Conservation (phyloP, 2,888 invertebrate genomes). For the Epirrhoe tristata region DNA sequence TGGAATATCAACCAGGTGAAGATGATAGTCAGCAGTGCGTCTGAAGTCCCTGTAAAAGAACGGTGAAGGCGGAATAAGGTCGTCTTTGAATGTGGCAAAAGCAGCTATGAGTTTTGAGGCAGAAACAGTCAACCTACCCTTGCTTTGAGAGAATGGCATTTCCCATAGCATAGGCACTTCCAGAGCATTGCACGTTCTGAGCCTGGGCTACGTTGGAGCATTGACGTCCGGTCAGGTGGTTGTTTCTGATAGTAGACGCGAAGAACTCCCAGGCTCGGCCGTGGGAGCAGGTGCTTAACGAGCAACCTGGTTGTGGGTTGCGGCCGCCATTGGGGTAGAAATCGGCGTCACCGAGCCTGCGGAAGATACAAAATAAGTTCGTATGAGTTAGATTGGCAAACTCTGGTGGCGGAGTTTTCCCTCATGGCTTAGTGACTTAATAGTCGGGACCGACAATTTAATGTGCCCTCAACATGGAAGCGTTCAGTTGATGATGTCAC, state of each 20-base stretch:
- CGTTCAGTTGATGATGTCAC: too few relatives aligned
- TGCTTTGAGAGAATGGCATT: conserved; percentile 58
- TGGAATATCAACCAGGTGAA: too few relatives aligned
- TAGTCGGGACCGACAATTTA: too few relatives aligned
- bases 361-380: background rate
- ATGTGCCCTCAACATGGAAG: too few relatives aligned
- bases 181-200: conserved; percentile 48
- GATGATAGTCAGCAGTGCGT: too few relatives aligned
- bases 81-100: background rate
- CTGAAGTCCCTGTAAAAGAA: too few relatives aligned
- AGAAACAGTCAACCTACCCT: conserved; percentile 53
- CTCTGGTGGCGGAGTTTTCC: too few relatives aligned
- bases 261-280: conserved; percentile 62
- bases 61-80: too few relatives aligned
- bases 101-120: background rate
- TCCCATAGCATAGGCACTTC: conserved; percentile 58
- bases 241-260: conserved; percentile 61
- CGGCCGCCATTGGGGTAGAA: conserved; percentile 77
- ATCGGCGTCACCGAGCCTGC: conserved; percentile 59
- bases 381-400: too few relatives aligned
- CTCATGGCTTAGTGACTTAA: too few relatives aligned
- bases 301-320: conserved; percentile 70
- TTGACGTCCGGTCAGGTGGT: conserved; percentile 31
- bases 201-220: background rate
- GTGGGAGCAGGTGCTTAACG: conserved; percentile 66